Base-by-base conservation (phyloP, 2,797 vertebrate genomes). In the Threskiornis aethiopicus region DNA sequence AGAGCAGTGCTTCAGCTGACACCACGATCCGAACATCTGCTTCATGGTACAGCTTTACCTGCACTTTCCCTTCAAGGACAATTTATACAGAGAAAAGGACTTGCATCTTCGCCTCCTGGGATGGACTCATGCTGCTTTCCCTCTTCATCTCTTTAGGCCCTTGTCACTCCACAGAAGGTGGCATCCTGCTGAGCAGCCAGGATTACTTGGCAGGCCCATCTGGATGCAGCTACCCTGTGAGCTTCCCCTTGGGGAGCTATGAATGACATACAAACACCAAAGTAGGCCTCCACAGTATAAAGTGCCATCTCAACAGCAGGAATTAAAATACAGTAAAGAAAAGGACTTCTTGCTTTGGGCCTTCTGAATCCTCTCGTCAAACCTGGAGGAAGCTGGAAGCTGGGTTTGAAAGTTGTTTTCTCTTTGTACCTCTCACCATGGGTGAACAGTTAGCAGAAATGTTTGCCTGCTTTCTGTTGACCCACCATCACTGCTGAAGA, bases 131-230 rank as follows among this genome's bases (percentile, higher is more conserved):
- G 52, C 93, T 94, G 95, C 62, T 94, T 87, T 85, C 66, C 51
- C 77, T 79, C 96, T 93, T 95, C 87, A 95, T 95, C 94, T 96
- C 69, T 78, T 84, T 58, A 88, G 89, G 83, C n/a, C 92, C 87
- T 82, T 95, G 95, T 97, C 94, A 93, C 42, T 90, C 89, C 78
- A 90, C 95, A 95, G 91, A 96, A 86, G 87, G 77, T 26, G 42
- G 93, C 44, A 78, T 42, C 92, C 91, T 52, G 87, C 88, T 54
- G 87, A 89, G 85, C 31, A 87, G 77, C 76, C 77, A 69, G 94
- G 62, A 95, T 95, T 96, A 90, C 55, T 95, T 91, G 90, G 91
- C 96, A 97, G 91, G 91, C 59, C 95, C 95, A 96, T 93, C 93
- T 95, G 94, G 96, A 96, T 55, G 70, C 59, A 79, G 77, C 72